Percentiles rank a stretch among this genome's conserved stretches.
phyloP scores from a whole-genome alignment of 2,113 vertebrate species.

The Patagioenas fasciata region DNA sequence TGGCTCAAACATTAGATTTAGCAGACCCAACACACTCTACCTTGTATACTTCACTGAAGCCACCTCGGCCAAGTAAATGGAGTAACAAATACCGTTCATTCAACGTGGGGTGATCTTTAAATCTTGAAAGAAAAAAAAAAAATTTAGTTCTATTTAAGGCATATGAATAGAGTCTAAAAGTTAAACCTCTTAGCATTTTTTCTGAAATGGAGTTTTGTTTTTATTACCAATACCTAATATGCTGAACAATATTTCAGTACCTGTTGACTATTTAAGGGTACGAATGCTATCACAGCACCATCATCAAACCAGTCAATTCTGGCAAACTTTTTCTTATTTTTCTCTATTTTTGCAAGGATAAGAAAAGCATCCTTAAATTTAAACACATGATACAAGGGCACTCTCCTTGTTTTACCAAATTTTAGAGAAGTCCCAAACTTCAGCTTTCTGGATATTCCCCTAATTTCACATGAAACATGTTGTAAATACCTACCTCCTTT shows the following conservation, averaged over 20 bases:
- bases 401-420: background rate
- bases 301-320: background rate
- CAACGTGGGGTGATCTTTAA: slow-evolving; percentile 98
- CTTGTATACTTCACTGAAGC: slow-evolving; percentile 99
- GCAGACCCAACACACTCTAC: slow-evolving; percentile 69
- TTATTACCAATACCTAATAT: background rate
- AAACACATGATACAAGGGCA: background rate
- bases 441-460: background rate
- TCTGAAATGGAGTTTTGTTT: background rate
- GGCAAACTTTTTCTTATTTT: background rate
- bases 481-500: background rate
- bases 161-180: background rate
- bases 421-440: background rate
- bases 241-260: background rate
- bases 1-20: background rate
- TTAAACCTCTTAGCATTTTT: background rate
- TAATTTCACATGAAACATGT: background rate
- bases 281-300: background rate
- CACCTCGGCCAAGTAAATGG: slow-evolving; percentile 95
- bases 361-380: background rate
- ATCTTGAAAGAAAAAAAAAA: slow-evolving; percentile 75
- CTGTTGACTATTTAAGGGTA: background rate
- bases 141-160: background rate
- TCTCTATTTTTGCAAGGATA: background rate
- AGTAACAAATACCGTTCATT: slow-evolving; percentile 97